These are phyloP conservation scores for Nephrocerus scutellatus DNA, from an alignment of 2,888 invertebrate genomes.

Conservation along the genomic window DNA sequence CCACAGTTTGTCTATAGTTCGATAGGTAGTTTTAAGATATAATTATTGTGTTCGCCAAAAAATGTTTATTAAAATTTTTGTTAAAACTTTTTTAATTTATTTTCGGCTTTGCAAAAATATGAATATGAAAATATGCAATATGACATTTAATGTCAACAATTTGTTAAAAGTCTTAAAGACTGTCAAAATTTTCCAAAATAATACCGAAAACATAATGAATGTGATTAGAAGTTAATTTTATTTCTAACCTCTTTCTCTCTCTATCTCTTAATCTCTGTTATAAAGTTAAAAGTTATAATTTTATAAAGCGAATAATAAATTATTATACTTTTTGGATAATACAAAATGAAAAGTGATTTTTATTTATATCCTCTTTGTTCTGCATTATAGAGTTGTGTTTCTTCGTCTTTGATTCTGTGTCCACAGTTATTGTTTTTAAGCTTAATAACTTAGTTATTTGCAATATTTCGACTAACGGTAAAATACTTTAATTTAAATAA, in stretches of 20 bases:
- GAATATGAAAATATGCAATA: too few relatives aligned
- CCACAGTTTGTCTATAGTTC: too few relatives aligned
- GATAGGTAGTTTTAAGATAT: too few relatives aligned
- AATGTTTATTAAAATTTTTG: too few relatives aligned
- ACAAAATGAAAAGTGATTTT: conserved; percentile 18
- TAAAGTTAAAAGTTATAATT: conserved; percentile 18
- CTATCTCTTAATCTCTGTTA: not conserved
- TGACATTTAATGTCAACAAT: too few relatives aligned
- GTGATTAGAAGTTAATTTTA: conserved; percentile 16
- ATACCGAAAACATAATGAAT: conserved; percentile 9
- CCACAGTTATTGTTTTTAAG: conserved; percentile 22
- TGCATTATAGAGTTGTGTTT: conserved; percentile 11
- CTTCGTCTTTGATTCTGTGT: conserved; percentile 13
- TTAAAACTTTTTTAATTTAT: too few relatives aligned
- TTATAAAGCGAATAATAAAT: conserved; percentile 19
- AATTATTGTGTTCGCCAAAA: too few relatives aligned
- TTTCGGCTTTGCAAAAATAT: too few relatives aligned
- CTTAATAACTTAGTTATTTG: too few relatives aligned
- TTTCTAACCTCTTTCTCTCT: not conserved
- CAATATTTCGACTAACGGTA: too few relatives aligned
- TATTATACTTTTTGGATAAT: conserved; percentile 20
- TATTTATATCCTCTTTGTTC: conserved; percentile 2
- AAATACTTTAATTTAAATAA: too few relatives aligned
- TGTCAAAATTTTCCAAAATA: conserved; percentile 10
- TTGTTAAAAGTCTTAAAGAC: conserved; percentile 16